These are phyloP conservation scores for Ageneiosus marmoratus DNA, from an alignment of 2,113 vertebrate species.

Conservation along the genomic window DNA sequence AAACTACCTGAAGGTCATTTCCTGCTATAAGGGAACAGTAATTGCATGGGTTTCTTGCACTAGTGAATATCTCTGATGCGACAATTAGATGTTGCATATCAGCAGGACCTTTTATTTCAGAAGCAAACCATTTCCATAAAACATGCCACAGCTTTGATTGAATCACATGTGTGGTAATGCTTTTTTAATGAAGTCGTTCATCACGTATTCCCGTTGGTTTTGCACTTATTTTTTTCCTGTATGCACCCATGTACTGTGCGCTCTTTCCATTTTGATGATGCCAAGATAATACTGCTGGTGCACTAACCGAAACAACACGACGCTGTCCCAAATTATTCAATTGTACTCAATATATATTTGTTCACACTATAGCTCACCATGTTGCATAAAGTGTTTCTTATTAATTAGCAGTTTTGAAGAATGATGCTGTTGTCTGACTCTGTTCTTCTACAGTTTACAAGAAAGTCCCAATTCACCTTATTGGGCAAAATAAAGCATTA, in stretches of 20 bases:
- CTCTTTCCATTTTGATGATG: constrained; percentile 7
- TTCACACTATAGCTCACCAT: not conserved
- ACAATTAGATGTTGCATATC: constrained; percentile 47
- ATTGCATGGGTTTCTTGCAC: not conserved
- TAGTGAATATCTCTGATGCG: not conserved
- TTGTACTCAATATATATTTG: constrained; percentile 24
- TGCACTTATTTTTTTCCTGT: not conserved
- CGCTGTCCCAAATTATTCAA: constrained; percentile 60
- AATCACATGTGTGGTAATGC: constrained; percentile 73
- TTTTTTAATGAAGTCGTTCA: constrained; percentile 80
- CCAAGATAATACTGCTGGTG: constrained; percentile 54
- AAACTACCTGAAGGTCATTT: not conserved
- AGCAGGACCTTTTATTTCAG: constrained; percentile 18
- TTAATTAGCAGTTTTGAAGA: constrained; percentile 44
- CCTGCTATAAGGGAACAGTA: constrained; percentile 1
- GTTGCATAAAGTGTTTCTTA: constrained; percentile 38
- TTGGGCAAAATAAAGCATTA: not conserved
- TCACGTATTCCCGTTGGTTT: constrained; percentile 58
- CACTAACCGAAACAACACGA: constrained; percentile 32
- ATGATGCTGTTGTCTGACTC: constrained; percentile 48
- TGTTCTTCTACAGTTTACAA: not conserved
- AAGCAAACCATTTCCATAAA: constrained; percentile 34
- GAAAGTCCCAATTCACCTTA: not conserved
- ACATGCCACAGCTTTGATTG: constrained; percentile 48
- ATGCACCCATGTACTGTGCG: not conserved